phyloP scores from a whole-genome alignment of 2,888 invertebrate species.

The Tachystola acroxantha region DNA sequence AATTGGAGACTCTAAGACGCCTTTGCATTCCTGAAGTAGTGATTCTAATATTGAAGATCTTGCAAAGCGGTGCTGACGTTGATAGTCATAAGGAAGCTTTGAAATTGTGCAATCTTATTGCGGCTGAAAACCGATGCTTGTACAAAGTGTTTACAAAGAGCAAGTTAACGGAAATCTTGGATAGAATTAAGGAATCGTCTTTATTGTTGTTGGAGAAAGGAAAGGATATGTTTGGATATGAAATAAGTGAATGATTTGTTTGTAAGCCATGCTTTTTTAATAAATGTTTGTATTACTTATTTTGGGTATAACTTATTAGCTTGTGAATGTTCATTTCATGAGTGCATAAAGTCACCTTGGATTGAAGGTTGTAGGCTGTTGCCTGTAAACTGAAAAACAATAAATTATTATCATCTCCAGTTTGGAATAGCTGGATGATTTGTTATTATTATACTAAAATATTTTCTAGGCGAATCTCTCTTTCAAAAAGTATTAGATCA shows the following conservation, averaged over 20 bases:
- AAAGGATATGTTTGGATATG: conserved; percentile 90
- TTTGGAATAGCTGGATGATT: neutral
- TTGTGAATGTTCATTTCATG: too few species aligned
- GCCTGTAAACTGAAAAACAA: too few species aligned
- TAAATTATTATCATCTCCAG: too few species aligned
- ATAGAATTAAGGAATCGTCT: conserved; percentile 88
- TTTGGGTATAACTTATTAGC: too few species aligned
- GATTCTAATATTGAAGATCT: conserved; percentile 86
- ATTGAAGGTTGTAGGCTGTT: too few species aligned
- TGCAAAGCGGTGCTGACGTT: conserved; percentile 86
- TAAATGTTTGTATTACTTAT: conserved; percentile 43
- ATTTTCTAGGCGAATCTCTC: too few species aligned
- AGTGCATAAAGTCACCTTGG: too few species aligned
- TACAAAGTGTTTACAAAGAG: conserved; percentile 90
- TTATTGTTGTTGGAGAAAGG: conserved; percentile 85
- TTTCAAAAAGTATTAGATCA: too few species aligned
- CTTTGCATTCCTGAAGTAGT: conserved; percentile 91
- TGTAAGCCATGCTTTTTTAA: conserved; percentile 19
- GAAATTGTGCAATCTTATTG: conserved; percentile 87
- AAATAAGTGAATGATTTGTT: conserved; percentile 45
- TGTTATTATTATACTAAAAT: too few species aligned
- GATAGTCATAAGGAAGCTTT: conserved; percentile 83
- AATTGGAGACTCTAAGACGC: conserved; percentile 86
- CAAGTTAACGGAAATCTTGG: conserved; percentile 86
- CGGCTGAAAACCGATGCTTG: conserved; percentile 86